Evolutionary conservation across 2,797 vertebrate genomes (phyloP).

Genomic region (Mormyrops boulengeri): DNA sequence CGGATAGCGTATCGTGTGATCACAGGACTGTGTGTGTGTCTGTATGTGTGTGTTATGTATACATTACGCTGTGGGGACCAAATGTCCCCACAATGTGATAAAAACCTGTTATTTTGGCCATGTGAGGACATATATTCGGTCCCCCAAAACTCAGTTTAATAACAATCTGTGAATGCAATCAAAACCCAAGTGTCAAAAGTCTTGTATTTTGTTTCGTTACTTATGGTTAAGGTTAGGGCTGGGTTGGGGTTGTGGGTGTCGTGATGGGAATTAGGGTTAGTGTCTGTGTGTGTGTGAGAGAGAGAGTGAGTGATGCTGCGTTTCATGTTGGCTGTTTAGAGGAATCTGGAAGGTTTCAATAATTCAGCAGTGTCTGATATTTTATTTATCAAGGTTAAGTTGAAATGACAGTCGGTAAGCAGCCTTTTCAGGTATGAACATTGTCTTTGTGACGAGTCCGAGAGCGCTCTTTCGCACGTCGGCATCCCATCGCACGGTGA

Average conservation of each 20-base stretch:
- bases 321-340: slow-evolving; percentile 6
- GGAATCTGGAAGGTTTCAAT: slow-evolving; percentile 8
- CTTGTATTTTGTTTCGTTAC: neutral
- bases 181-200: neutral
- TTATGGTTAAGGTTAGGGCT: neutral
- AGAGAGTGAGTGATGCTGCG: neutral
- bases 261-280: neutral
- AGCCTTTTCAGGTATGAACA: neutral
- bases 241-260: neutral
- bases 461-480: too few relatives aligned
- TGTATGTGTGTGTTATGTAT: neutral
- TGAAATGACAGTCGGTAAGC: neutral
- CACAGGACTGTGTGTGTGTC: neutral
- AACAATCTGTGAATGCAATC: neutral
- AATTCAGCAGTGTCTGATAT: slow-evolving; percentile 3
- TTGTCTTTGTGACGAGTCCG: neutral
- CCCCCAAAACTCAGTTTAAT: neutral
- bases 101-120: neutral
- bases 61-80: neutral
- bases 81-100: neutral
- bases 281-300: neutral
- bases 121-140: too few relatives aligned
- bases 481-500: too few relatives aligned
- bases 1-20: neutral
- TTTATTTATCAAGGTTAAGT: slow-evolving; percentile 18